phyloP scores from a whole-genome alignment of 2,797 vertebrate genomes.

The Prionace glauca region DNA sequence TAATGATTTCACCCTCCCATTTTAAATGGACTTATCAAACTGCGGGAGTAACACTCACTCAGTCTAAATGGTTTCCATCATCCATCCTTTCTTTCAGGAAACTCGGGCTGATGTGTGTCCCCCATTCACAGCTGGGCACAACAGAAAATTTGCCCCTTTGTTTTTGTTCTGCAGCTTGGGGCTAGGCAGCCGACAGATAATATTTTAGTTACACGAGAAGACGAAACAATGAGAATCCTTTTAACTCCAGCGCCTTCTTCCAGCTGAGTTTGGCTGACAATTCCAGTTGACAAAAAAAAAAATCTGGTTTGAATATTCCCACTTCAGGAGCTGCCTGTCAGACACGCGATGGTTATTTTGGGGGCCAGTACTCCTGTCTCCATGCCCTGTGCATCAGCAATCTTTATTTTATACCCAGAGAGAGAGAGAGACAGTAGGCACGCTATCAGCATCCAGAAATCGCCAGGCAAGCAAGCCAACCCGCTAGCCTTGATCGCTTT shows the following conservation, averaged over 20 bases:
- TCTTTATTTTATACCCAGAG: too few relatives aligned
- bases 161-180: not conserved
- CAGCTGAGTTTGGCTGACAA: not conserved
- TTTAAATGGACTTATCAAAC: too few relatives aligned
- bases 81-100: not conserved
- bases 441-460: not conserved
- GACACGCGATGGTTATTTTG: not conserved
- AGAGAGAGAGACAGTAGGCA: not conserved
- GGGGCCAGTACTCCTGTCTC: not conserved
- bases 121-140: not conserved
- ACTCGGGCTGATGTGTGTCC: too few relatives aligned
- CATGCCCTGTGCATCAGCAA: not conserved
- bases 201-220: not conserved
- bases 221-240: not conserved
- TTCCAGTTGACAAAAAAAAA: not conserved
- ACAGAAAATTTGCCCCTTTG: not conserved
- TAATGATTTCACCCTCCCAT: not conserved
- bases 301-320: not conserved
- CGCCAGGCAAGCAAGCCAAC: not conserved
- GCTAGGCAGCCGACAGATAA: not conserved
- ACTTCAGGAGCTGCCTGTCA: too few relatives aligned
- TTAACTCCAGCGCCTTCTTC: not conserved
- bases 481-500: not conserved
- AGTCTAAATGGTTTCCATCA: not conserved
- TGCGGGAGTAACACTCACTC: too few relatives aligned